Percentiles rank a stretch among this genome's conserved stretches.
These are phyloP conservation scores for Pterocles burchelli DNA, from an alignment of 2,113 vertebrate species.

Conservation along the genomic window DNA sequence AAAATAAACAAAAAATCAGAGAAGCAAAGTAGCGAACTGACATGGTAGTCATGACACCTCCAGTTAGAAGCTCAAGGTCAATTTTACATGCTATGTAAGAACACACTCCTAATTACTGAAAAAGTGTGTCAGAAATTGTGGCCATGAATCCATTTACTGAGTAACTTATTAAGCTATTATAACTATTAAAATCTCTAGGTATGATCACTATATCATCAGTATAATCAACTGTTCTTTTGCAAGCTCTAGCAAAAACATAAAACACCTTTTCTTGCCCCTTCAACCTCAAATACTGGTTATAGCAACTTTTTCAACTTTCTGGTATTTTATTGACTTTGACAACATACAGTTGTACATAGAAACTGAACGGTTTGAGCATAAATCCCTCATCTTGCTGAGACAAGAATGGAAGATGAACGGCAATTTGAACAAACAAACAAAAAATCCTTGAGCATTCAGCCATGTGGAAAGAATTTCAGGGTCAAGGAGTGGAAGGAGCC, in stretches of 20 bases:
- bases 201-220: not conserved
- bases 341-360: not conserved
- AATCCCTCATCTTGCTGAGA: not conserved
- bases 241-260: not conserved
- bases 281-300: not conserved
- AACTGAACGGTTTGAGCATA: not conserved
- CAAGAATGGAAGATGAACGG: not conserved
- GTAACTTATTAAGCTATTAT: not conserved
- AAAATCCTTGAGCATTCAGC: not conserved
- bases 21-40: not conserved
- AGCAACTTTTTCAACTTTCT: not conserved
- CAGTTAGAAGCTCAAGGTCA: not conserved
- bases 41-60: not conserved
- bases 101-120: not conserved
- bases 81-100: not conserved
- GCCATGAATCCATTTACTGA: not conserved
- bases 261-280: not conserved
- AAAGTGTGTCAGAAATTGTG: not conserved
- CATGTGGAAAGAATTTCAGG: not conserved
- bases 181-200: not conserved
- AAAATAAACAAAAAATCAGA: not conserved
- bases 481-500: not conserved
- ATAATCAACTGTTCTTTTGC: not conserved
- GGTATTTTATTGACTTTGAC: not conserved
- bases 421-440: not conserved